phyloP scores from a whole-genome alignment of 92 coral and sea anemone species.

The Palythoa grandiflora region DNA sequence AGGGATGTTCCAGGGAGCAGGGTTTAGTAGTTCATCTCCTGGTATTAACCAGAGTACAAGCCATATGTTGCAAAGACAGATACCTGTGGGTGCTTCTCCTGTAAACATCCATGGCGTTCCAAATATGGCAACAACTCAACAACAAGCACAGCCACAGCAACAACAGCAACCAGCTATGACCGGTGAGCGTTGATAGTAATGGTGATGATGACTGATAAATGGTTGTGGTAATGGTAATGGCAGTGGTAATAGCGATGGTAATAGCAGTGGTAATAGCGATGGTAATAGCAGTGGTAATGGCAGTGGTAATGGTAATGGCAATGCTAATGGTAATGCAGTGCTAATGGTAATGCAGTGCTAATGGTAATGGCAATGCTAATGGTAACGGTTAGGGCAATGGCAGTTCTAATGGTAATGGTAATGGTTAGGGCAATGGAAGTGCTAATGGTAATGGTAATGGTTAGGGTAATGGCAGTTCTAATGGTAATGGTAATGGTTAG shows the following conservation, averaged over 20 bases:
- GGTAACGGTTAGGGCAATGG: too few relatives aligned
- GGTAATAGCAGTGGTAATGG: not conserved
- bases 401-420: not conserved
- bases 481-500: not conserved
- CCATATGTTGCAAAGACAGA: conserved; percentile 75
- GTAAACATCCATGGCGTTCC: conserved; percentile 56
- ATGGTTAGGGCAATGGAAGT: not conserved
- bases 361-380: not conserved
- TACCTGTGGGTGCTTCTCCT: conserved; percentile 62
- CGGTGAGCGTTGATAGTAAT: not conserved
- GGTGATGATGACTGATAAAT: not conserved
- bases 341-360: too few relatives aligned
- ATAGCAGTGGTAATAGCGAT: not conserved
- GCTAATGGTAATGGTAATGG: not conserved
- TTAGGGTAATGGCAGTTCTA: not conserved
- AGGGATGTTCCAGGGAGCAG: conserved; percentile 52
- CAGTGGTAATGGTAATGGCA: not conserved
- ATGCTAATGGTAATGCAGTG: not conserved
- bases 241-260: not conserved
- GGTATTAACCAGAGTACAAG: conserved; percentile 42
- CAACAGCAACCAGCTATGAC: conserved; percentile 53
- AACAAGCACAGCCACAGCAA: conserved; percentile 36
- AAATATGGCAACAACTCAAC: conserved; percentile 56
- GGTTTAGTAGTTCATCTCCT: conserved; percentile 55
- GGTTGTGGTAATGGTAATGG: not conserved